Conservation (phyloP, 64 coral and sea anemone genomes). For the Stichodactyla mertensii region DNA sequence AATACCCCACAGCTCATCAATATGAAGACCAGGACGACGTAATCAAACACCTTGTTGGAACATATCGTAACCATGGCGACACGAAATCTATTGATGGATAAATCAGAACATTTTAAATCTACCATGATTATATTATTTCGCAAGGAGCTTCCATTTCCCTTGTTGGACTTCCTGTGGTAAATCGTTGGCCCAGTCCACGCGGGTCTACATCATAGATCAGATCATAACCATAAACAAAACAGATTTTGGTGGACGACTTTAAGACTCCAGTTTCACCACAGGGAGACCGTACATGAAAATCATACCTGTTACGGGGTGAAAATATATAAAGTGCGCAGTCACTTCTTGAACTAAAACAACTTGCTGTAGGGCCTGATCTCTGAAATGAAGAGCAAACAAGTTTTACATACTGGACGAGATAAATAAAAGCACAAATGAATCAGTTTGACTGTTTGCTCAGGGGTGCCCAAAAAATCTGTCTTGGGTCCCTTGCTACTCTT, state of each 20-base stretch:
- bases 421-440: too few relatives aligned
- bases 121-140: too few relatives aligned
- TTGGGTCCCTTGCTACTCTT: not conserved
- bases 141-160: not conserved
- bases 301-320: conserved; percentile 63
- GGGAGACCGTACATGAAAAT: not conserved
- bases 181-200: not conserved
- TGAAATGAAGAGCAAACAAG: not conserved
- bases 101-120: not conserved
- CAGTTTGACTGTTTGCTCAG: not conserved
- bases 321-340: conserved; percentile 68
- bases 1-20: conserved; percentile 70
- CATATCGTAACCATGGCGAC: conserved; percentile 28
- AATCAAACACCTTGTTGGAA: conserved; percentile 75
- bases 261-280: not conserved
- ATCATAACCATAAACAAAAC: too few relatives aligned
- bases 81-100: conserved; percentile 55
- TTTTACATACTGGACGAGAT: too few relatives aligned
- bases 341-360: not conserved
- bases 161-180: not conserved
- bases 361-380: not conserved
- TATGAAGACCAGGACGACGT: conserved; percentile 77
- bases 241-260: too few relatives aligned
- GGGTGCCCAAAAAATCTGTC: not conserved
- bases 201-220: too few relatives aligned